Conservation (phyloP, 1,140 invertebrate species). For the Drosophila baimaii region DNA sequence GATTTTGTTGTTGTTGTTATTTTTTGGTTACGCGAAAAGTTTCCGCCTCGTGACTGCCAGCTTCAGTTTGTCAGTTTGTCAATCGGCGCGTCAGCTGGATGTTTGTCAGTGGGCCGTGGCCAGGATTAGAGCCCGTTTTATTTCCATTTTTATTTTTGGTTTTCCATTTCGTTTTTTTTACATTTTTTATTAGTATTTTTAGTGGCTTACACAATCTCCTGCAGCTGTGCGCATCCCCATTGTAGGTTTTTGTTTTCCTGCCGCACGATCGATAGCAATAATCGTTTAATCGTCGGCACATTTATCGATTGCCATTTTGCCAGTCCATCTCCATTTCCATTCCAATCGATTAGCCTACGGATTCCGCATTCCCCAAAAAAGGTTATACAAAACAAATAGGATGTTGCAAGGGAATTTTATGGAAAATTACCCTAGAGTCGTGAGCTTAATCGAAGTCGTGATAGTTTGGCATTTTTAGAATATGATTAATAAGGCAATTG, state of each 20-base stretch:
- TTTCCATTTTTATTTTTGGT: conserved; percentile 8
- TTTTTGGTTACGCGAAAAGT: conserved; percentile 59
- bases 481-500: no score
- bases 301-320: conserved; percentile 27
- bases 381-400: neutral
- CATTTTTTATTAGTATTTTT: conserved; percentile 3
- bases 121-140: conserved; percentile 66
- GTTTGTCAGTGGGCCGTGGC: conserved; percentile 52
- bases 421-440: conserved; percentile 12
- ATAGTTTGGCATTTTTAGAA: neutral
- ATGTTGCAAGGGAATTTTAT: neutral
- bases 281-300: conserved; percentile 17
- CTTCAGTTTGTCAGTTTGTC: conserved; percentile 50
- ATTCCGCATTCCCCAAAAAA: conserved; percentile 32
- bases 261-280: conserved; percentile 17
- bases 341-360: neutral
- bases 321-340: conserved; percentile 5
- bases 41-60: conserved; percentile 65
- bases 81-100: conserved; percentile 37
- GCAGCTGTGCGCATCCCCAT: conserved; percentile 37
- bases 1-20: neutral
- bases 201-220: conserved; percentile 42
- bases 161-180: conserved; percentile 2
- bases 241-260: conserved; percentile 1
- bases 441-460: conserved; percentile 9